Percentiles rank a stretch among this genome's conserved stretches.
phyloP scores from a whole-genome alignment of 1,140 invertebrate genomes.

The Philotrypesis tridentata region DNA sequence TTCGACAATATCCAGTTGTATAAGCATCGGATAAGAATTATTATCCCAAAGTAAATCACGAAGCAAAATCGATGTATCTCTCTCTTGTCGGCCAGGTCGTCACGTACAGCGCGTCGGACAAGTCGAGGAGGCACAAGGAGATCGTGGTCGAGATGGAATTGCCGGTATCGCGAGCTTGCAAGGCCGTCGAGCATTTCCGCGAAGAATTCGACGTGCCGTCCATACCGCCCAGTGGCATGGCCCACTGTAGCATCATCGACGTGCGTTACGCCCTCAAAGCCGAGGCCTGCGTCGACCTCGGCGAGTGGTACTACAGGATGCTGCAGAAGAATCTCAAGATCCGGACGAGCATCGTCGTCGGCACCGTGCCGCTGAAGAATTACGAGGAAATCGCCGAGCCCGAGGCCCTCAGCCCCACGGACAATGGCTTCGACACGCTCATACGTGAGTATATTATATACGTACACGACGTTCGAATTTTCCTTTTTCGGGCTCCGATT shows the following conservation, averaged over 20 bases:
- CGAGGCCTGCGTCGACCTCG: slow-evolving; percentile 61
- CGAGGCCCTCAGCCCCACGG: background rate
- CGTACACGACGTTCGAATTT: too few relatives aligned
- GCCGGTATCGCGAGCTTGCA: slow-evolving; percentile 50
- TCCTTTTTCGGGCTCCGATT: too few relatives aligned
- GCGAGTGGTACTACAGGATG: slow-evolving; percentile 65
- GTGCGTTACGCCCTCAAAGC: slow-evolving; percentile 60
- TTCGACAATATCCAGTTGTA: too few relatives aligned
- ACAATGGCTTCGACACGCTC: background rate
- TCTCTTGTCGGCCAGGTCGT: slow-evolving; percentile 58
- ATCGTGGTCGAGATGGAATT: slow-evolving; percentile 63
- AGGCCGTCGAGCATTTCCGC: slow-evolving; percentile 47
- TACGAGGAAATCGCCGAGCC: slow-evolving; percentile 53
- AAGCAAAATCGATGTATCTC: too few relatives aligned
- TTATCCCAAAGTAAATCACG: too few relatives aligned
- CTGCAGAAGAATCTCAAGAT: slow-evolving; percentile 65
- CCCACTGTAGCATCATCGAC: slow-evolving; percentile 59
- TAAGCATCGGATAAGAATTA: too few relatives aligned
- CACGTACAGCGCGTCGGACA: slow-evolving; percentile 58
- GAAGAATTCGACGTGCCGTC: slow-evolving; percentile 60
- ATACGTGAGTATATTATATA: background rate
- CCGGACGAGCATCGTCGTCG: slow-evolving; percentile 57
- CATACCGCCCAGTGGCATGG: slow-evolving; percentile 60
- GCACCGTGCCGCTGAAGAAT: slow-evolving; percentile 60
- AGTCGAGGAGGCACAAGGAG: slow-evolving; percentile 63